Conservation (phyloP, 2,888 invertebrate species). For the Euplagia quadripunctaria region DNA sequence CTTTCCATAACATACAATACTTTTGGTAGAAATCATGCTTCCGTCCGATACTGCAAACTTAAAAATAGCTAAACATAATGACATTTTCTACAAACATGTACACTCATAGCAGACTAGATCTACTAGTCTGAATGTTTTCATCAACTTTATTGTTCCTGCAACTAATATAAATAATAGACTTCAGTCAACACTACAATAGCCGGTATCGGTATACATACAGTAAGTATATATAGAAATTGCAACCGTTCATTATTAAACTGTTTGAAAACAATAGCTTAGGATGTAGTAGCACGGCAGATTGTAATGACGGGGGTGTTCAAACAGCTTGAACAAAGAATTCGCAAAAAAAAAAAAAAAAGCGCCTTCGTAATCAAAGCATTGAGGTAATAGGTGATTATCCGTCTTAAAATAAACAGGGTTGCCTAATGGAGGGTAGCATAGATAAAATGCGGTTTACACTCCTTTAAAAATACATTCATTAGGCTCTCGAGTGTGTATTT, state of each 20-base stretch:
- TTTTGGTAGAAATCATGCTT: too few relatives aligned
- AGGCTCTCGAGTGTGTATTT: too few relatives aligned
- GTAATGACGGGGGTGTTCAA: constrained; percentile 18
- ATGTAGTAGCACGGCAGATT: constrained; percentile 15
- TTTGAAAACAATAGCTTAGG: constrained; percentile 40
- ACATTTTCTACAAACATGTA: too few relatives aligned
- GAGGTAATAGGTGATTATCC: constrained; percentile 9
- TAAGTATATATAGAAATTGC: constrained; percentile 28
- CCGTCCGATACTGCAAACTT: too few relatives aligned
- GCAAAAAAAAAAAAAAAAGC: too few relatives aligned
- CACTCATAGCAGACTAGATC: not conserved
- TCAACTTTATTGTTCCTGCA: not conserved
- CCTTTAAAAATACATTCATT: not conserved
- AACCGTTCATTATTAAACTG: constrained; percentile 33
- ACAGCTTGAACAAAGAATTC: constrained; percentile 16
- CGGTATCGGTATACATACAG: constrained; percentile 12
- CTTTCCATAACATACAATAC: too few relatives aligned
- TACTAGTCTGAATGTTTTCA: not conserved
- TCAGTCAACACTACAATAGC: constrained; percentile 26
- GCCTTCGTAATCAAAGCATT: constrained; percentile 8
- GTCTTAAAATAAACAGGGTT: constrained; percentile 1
- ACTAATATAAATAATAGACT: constrained; percentile 12
- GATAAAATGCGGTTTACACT: not conserved
- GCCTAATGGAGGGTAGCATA: not conserved
- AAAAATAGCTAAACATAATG: too few relatives aligned